These are phyloP conservation scores for Zosterops japonicus DNA, from an alignment of 2,113 vertebrate species.

Conservation along the genomic window DNA sequence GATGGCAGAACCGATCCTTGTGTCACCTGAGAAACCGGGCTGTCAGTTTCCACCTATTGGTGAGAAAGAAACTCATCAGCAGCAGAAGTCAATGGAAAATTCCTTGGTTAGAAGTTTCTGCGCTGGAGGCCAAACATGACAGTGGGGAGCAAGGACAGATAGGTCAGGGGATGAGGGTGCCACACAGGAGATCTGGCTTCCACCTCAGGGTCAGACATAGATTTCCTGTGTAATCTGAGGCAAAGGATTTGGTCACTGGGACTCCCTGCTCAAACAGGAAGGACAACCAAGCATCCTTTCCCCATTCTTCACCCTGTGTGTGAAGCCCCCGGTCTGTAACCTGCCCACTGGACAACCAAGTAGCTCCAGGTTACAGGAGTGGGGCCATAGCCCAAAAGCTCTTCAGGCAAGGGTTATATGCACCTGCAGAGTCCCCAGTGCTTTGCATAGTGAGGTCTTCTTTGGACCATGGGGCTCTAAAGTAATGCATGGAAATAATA, in stretches of 20 bases:
- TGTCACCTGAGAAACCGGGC: constrained; percentile 70
- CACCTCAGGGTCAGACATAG: neutral
- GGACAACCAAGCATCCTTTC: neutral
- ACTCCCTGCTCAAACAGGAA: neutral
- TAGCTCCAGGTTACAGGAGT: neutral
- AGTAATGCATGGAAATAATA: neutral
- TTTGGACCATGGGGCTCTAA: neutral
- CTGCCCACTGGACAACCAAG: neutral
- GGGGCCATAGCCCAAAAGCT: neutral
- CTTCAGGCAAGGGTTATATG: neutral
- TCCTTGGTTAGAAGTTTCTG: constrained; percentile 54
- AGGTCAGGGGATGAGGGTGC: neutral
- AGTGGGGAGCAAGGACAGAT: neutral
- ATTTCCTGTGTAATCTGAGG: neutral
- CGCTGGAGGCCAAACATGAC: constrained; percentile 42
- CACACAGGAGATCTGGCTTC: constrained; percentile 5
- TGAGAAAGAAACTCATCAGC: constrained; percentile 73
- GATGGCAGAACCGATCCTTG: constrained; percentile 69
- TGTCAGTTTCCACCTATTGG: constrained; percentile 74
- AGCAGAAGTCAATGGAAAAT: constrained; percentile 64
- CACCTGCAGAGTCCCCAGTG: neutral
- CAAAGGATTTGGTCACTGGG: neutral
- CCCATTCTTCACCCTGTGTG: neutral
- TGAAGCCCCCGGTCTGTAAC: neutral
- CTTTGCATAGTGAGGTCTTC: neutral